These are phyloP conservation scores for Entomobrya multifasciata DNA, from an alignment of 2,888 invertebrate species.

Conservation along the genomic window DNA sequence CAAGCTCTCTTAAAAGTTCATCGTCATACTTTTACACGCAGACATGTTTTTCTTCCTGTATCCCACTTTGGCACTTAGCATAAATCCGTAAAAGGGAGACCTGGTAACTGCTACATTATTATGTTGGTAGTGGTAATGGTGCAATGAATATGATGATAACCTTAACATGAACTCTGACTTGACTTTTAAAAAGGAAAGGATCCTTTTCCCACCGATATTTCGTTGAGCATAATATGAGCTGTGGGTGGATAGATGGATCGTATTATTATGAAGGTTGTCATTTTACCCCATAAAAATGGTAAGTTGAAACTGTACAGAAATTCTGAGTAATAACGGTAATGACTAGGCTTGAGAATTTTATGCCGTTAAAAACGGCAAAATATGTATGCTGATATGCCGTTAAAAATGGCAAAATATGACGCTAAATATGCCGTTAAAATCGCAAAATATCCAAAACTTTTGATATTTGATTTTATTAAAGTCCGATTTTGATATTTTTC, in stretches of 20 bases:
- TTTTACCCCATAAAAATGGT: conserved; percentile 22
- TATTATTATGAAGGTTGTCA: not conserved
- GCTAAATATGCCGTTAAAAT: too few relatives aligned
- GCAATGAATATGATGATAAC: not conserved
- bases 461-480: too few relatives aligned
- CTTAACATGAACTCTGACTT: conserved; percentile 26
- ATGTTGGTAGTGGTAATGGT: not conserved
- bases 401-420: too few relatives aligned
- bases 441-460: too few relatives aligned
- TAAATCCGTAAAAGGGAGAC: not conserved
- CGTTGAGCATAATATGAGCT: not conserved
- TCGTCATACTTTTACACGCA: not conserved
- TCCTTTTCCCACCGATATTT: not conserved
- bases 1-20: not conserved
- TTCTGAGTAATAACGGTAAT: not conserved
- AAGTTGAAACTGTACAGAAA: not conserved
- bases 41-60: too few relatives aligned
- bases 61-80: too few relatives aligned
- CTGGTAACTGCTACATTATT: not conserved
- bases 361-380: too few relatives aligned
- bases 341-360: too few relatives aligned
- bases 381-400: too few relatives aligned
- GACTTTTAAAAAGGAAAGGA: not conserved
- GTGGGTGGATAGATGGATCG: not conserved
- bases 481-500: too few relatives aligned